Base-by-base conservation (phyloP, 2,888 invertebrate genomes). In the Melanchra persicariae region DNA sequence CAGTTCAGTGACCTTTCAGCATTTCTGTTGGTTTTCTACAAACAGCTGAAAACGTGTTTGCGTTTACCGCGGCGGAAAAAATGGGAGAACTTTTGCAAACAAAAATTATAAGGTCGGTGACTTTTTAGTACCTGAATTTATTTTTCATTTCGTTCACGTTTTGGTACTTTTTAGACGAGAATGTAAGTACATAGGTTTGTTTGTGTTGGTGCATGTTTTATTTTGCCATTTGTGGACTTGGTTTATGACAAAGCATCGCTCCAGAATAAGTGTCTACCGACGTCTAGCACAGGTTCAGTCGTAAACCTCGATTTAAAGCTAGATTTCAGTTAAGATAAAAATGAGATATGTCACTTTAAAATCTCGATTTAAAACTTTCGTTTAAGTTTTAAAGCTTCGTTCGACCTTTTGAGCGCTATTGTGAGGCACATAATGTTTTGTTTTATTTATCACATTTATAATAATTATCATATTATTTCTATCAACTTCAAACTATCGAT, bases 1-100 rank as follows among this genome's bases (percentile, higher is more conserved):
- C 60, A 68, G 74, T 61, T 74, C 77, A 65, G 22, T 62, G 64
- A 77, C 52, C 77, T 72, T 58, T 19, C 34, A 62, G 43, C 30
- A 62, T 72, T 65, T 47, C 55, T 62, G 67, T 79, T 70, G 52
- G 37, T 34, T 63, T 59, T 24, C 22, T 10, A 52, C 51, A 54
- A 78, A 63, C 51, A 55, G 45, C 51, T 69, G 47, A 40, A 66
- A 17, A 49, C 34, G 45, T 60, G 62, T 79, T 74, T 52, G 24
- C 47, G 37, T 52, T 40, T 60, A 58, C 68, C 26, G 63, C 62
- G 30, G 54, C 19, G 22, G 17, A 49, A 49, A 60, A 68, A 69
- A 40, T 77, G n/a, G 7, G 30, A 78, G 37, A 77, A 52, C 40
- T 65, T 77, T 57, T 43, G 60, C 72, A 51, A 61, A 70, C 61